A percentile compares a stretch with the other conserved stretches of the same genome.
Conservation (phyloP, 2,888 invertebrate species). For the Chaetogeoica ovagalla region DNA sequence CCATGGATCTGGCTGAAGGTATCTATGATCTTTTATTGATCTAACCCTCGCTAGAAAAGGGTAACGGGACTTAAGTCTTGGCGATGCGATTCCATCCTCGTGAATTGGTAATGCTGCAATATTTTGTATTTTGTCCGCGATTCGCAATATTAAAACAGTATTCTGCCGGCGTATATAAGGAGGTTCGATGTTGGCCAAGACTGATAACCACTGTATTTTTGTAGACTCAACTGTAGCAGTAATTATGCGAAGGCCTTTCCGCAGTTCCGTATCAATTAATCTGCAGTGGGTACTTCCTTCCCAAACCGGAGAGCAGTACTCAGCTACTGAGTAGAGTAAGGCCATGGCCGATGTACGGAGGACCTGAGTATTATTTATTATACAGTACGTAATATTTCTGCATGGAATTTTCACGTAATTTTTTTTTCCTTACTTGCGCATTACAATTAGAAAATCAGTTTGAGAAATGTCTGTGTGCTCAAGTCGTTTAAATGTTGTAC, state of each 20-base stretch:
- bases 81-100: neutral
- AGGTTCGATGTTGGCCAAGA: neutral
- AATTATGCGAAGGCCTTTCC: neutral
- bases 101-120: neutral
- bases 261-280: neutral
- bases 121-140: neutral
- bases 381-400: no score
- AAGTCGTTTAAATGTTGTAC: no score
- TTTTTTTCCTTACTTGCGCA: no score
- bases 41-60: neutral
- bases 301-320: slow-evolving; percentile 11
- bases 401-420: no score
- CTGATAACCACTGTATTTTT: neutral
- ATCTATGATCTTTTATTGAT: neutral
- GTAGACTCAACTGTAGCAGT: neutral
- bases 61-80: neutral
- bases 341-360: neutral
- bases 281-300: neutral
- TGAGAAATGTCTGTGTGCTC: no score
- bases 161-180: neutral
- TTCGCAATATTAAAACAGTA: neutral
- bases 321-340: slow-evolving; percentile 2
- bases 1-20: slow-evolving; percentile 1
- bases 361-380: neutral
- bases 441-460: no score